Base-by-base conservation (phyloP, 2,888 invertebrate species). In the Drosophila anomalata region DNA sequence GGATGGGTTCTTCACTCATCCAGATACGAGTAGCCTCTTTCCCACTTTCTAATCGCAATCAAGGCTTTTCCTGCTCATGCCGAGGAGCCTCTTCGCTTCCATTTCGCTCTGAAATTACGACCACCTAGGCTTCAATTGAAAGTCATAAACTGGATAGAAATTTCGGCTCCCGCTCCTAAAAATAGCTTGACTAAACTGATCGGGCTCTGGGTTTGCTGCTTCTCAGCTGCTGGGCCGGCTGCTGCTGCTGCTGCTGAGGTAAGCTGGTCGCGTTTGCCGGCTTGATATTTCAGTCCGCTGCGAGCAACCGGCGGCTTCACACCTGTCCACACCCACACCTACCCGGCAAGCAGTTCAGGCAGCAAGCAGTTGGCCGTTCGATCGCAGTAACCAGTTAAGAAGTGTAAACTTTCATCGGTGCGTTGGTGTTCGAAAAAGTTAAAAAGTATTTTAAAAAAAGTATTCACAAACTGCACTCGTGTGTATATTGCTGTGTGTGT, bases 251-350 rank as follows among this genome's bases (percentile, higher is more conserved):
- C 68, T 51, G 63, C 68, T 56, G 71, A 51, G 86, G 67, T 78
- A 39, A 78, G 84, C 67, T 86, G 68, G 39, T 73, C 47, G 50
- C 73, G 68, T 60, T 58, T 58, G 57, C 50, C 55, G 26, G 29
- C 58, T 63, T 81, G 73, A 67, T 72, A 50, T 68, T 61, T 85
- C 70, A 84, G 84, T 87, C 82, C 85, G 85, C 77, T 78, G 79
- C 70, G 78, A 81, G 72, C 84, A 69, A 79, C 78, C 79, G 84
- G 77, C 82, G 87, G 73, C 79, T 74, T 73, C 62, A 74, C 82
- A 87, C 81, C 82, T 87, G 72, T 55, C 70, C 60, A 67, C 73
- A 73, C 73, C 63, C 51, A 68, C 41, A 57, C 22, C 53, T 2
- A 31, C 17, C 51, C 41, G 50, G 48, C 57, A 54, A 46, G 65